Conservation (phyloP, 2,888 invertebrate species). For the Seira sanloemensis region DNA sequence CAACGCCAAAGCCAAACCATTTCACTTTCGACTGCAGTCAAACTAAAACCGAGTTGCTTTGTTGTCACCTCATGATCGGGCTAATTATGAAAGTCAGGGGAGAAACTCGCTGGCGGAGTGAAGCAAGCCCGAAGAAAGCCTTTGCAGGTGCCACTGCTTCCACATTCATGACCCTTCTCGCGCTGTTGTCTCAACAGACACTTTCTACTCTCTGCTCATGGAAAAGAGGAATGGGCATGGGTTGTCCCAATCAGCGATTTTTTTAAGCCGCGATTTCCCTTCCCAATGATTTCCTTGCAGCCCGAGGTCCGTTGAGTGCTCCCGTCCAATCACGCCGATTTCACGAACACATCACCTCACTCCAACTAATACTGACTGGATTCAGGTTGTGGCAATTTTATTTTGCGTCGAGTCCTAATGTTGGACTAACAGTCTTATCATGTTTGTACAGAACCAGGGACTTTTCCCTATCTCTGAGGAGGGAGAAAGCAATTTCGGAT, state of each 20-base stretch:
- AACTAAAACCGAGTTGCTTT: not conserved
- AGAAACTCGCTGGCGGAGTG: slow-evolving; percentile 34
- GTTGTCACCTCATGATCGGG: slow-evolving; percentile 45
- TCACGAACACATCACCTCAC: not conserved
- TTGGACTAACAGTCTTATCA: no score
- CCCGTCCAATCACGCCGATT: no score
- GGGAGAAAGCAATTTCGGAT: no score
- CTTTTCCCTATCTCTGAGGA: no score
- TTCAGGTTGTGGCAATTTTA: not conserved
- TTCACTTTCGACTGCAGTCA: not conserved
- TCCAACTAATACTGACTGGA: not conserved
- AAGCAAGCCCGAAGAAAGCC: slow-evolving; percentile 37
- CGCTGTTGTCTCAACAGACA: not conserved
- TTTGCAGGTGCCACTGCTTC: slow-evolving; percentile 20
- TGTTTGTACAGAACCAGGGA: no score
- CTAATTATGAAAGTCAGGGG: slow-evolving; percentile 37
- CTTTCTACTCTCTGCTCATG: not conserved
- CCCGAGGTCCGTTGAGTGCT: no score
- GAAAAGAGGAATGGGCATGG: not conserved
- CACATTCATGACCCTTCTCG: slow-evolving; percentile 39
- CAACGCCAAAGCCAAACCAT: not conserved
- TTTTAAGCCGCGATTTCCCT: not conserved
- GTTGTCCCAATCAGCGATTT: not conserved
- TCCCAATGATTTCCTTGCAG: no score
- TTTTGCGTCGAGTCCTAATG: no score